Base-by-base conservation (phyloP, 2,113 vertebrate genomes). In the Cyanoderma ruficeps region DNA sequence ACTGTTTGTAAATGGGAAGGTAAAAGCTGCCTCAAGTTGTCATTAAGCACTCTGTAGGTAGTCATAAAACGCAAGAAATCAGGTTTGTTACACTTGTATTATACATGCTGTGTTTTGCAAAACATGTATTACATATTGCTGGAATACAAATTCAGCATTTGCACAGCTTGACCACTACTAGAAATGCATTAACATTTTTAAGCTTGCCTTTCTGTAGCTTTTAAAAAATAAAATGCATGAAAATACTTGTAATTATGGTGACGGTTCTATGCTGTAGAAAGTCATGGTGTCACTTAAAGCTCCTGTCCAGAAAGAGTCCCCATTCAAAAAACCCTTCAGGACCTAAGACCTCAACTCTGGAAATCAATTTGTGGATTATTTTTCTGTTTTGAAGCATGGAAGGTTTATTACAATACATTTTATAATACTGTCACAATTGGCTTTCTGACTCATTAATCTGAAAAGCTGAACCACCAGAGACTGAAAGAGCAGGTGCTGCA, bases 211-310 rank as follows among this genome's bases (percentile, higher is more conserved):
- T 59, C 41, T 55, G 17, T 37, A 60, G 17, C n/a, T 82, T 84
- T 90, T 49, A 11, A 60, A 92, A 80, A 70, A 19, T 11, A 24
- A 78, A 53, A 78, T 19, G 3, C 21, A 44, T 24, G 2, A 41
- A 70, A 65, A 2, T 0, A 33, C 8, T 55, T 2, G 1, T 16
- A 35, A 35, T 56, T 59, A 53, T 4, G 4, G 42, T 70, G 17
- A 28, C 9, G 28, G 22, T 35, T 52, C 31, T 81, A 23, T 53
- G 28, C 44, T 67, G 76, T 35, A 64, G 27, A 46, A 91, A 82
- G 50, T 64, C 37, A 56, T 68, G 10, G 28, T 37, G 22, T 27
- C 42, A 75, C 39, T 68, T 60, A 55, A 61, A 82, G 47, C 7
- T 63, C 13, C 72, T 31, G 11, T 56, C 55, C 3, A 49, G 33